Evolutionary conservation across 2,113 vertebrate genomes (phyloP).

Genomic region (Nothobranchius kuhntae): DNA sequence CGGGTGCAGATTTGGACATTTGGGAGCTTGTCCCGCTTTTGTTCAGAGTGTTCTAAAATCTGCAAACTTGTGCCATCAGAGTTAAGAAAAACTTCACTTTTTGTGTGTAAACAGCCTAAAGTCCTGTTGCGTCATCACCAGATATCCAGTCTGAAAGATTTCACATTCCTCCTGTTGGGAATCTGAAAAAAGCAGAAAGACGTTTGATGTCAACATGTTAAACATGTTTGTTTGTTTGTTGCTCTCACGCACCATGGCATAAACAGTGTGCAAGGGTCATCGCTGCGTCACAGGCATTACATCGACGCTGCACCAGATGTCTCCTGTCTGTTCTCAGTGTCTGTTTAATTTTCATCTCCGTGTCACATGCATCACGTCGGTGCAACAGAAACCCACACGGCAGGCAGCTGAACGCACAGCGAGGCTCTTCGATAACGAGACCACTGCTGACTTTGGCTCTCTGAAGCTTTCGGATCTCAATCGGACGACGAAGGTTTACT

Average conservation of each 20-base stretch:
- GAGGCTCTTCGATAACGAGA: constrained; percentile 32
- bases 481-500: constrained; percentile 32
- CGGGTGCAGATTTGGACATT: no score
- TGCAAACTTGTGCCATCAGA: not conserved
- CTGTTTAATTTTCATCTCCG: constrained; percentile 50
- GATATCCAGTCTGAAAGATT: no score
- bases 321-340: constrained; percentile 26
- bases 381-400: constrained; percentile 41
- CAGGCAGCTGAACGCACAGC: constrained; percentile 50
- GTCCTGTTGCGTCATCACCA: no score
- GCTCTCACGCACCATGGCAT: constrained; percentile 7
- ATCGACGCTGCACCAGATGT: constrained; percentile 50
- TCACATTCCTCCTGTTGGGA: not conserved
- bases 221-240: not conserved
- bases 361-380: constrained; percentile 67
- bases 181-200: not conserved
- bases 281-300: constrained; percentile 38
- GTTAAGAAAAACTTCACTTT: not conserved
- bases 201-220: not conserved
- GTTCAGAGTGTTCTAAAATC: not conserved
- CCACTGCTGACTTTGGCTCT: constrained; percentile 16
- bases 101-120: no score
- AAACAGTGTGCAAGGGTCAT: constrained; percentile 22
- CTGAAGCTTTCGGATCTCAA: constrained; percentile 6
- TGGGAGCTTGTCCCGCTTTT: not conserved